phyloP scores from a whole-genome alignment of 2,113 vertebrate genomes.

The Microtus ochrogaster region DNA sequence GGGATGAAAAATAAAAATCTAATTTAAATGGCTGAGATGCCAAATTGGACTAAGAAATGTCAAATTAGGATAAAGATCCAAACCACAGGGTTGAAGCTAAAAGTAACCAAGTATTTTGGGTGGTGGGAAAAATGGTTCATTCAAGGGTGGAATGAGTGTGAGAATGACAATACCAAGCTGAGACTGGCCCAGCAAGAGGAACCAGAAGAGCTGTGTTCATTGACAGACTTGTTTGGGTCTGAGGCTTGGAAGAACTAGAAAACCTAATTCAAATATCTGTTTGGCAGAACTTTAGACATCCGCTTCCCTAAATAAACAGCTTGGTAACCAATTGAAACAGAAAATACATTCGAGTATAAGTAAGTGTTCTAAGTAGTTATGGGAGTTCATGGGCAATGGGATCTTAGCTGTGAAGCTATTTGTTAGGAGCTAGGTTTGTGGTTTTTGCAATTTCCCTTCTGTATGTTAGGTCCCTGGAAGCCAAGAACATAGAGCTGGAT shows the following conservation, averaged over 20 bases:
- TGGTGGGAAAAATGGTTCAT: constrained; percentile 40
- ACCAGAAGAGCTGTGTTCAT: constrained; percentile 19
- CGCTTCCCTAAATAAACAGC: constrained; percentile 58
- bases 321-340: constrained; percentile 54
- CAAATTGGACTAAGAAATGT: constrained; percentile 50
- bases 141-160: constrained; percentile 21
- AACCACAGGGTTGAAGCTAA: constrained; percentile 42
- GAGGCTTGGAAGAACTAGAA: constrained; percentile 59
- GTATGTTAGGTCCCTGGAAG: constrained; percentile 8
- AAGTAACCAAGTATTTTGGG: constrained; percentile 61
- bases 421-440: not conserved
- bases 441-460: constrained; percentile 35
- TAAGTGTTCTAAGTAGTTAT: constrained; percentile 43
- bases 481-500: not conserved
- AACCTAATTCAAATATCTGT: constrained; percentile 45
- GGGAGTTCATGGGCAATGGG: not conserved
- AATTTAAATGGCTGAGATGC: constrained; percentile 62
- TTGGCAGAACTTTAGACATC: constrained; percentile 63
- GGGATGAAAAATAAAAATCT: constrained; percentile 56
- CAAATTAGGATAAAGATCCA: constrained; percentile 55
- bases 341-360: constrained; percentile 50
- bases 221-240: constrained; percentile 51
- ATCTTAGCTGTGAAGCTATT: not conserved
- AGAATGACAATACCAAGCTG: constrained; percentile 28
- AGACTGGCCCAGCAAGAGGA: constrained; percentile 33